Conservation (phyloP, 2,888 invertebrate genomes). For the Lumbricus terrestris region DNA sequence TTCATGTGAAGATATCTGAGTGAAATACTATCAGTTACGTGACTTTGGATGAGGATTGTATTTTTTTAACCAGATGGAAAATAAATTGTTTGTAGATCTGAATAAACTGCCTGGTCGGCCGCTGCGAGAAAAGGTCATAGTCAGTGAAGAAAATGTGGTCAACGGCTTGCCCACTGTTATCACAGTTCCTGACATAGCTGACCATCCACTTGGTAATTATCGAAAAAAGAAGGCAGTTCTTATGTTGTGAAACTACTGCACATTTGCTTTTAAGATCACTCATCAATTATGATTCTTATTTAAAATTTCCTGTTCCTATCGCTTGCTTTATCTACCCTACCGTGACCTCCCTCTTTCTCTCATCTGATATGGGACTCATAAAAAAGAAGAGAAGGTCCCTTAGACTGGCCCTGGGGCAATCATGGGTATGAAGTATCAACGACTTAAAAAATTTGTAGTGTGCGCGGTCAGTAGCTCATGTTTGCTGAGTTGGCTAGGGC, state of each 20-base stretch:
- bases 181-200: constrained; percentile 43
- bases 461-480: too few relatives aligned
- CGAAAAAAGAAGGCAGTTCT: neutral
- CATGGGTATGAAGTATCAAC: too few relatives aligned
- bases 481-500: too few relatives aligned
- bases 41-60: neutral
- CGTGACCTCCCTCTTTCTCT: neutral
- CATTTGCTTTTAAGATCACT: neutral
- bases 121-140: constrained; percentile 28
- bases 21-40: neutral
- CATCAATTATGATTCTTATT: neutral
- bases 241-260: constrained; percentile 28
- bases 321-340: neutral
- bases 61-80: neutral
- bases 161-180: constrained; percentile 35
- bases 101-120: constrained; percentile 45
- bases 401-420: too few relatives aligned
- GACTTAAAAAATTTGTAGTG: too few relatives aligned
- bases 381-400: neutral
- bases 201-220: constrained; percentile 39
- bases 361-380: neutral
- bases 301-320: neutral
- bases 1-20: too few relatives aligned
- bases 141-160: constrained; percentile 23
- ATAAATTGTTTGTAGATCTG: constrained; percentile 38